phyloP scores from a whole-genome alignment of 30 jellyfish, hydroid and myxozoan species.

The Sanderia malayensis region DNA sequence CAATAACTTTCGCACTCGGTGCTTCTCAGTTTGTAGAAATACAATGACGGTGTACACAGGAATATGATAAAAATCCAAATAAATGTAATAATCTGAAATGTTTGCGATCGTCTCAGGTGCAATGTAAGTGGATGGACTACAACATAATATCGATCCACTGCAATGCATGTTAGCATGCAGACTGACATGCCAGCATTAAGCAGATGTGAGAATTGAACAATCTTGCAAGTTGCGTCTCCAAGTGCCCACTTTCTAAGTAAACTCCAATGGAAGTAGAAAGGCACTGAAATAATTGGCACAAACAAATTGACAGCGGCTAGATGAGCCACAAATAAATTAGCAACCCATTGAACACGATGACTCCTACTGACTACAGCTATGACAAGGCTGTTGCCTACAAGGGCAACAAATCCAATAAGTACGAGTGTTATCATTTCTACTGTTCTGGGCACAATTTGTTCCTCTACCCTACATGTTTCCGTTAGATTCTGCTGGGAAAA shows the following conservation, averaged over 20 bases:
- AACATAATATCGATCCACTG: constrained; percentile 81
- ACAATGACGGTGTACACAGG: constrained; percentile 61
- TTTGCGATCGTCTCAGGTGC: constrained; percentile 74
- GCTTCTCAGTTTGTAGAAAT: constrained; percentile 40
- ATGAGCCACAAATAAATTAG: constrained; percentile 81
- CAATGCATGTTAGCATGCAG: constrained; percentile 76
- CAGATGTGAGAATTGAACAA: constrained; percentile 59
- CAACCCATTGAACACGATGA: constrained; percentile 79
- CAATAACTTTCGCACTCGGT: constrained; percentile 37
- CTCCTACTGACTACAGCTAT: constrained; percentile 74
- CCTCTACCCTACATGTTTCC: not conserved
- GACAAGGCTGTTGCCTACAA: constrained; percentile 63
- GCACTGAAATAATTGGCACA: constrained; percentile 65
- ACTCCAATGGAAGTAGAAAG: constrained; percentile 64
- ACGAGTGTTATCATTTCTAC: constrained; percentile 44
- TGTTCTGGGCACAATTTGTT: not conserved
- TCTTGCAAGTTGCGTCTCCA: constrained; percentile 52
- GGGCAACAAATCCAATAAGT: constrained; percentile 35
- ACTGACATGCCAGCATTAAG: constrained; percentile 69
- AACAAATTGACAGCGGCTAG: constrained; percentile 63
- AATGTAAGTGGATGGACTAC: constrained; percentile 74
- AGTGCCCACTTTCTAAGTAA: constrained; percentile 35
- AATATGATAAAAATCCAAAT: constrained; percentile 61
- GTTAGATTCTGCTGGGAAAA: not conserved
- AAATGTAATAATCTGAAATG: constrained; percentile 62